Evolutionary conservation across 2,888 invertebrate genomes (phyloP), one percentile per base, ranked within the genome.

Genomic region (Ophioninae sp.): DNA sequence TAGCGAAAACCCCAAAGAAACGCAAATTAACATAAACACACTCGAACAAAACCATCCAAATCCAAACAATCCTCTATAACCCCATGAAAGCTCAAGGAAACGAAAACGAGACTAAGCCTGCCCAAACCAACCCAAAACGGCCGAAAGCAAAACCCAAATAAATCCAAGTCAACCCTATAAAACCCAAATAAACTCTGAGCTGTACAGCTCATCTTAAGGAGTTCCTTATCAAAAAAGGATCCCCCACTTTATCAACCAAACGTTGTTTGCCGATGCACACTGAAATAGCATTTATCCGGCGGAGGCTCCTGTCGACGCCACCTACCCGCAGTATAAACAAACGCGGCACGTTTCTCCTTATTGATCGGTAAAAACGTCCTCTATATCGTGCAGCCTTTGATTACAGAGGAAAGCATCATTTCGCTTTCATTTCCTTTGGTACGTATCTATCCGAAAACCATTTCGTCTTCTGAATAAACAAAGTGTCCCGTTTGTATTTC

Each of bases 401-500:
- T 79, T 79, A 57, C 41, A 73, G 21, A 73, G 57, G 61, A 67
- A 61, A 73, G 67, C 73, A 61, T 30, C 79, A 59, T 61, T 79
- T 65, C 79, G 57, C 65, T 79, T 72, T 72, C 72, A 72, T 79
- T 79, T 79, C 57, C 79, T 64, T 57, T 39, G 72, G 50, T 56
- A 56, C 37, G 57, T 72, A 79, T 79, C 72, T 70, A 79, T 72
- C 72, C 72, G 44, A 78, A 78, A 69, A 78, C 78, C 69, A 23
- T 70, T 64, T 10, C 62, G 50, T 70, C 61, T 78, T 65, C 64
- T 72, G 79, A 72, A 79, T 72, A 79, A 79, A 79, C 79, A 72
- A 72, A 65, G 41, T 72, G 23, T 65, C 56, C 37, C 39, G 30
- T 20, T 78, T 72, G 39, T 57, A 37, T 56, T 72, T 65, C 59